Evolutionary conservation across 2,113 vertebrate genomes (phyloP).

Genomic region (Ptilorrhoa leucosticta): DNA sequence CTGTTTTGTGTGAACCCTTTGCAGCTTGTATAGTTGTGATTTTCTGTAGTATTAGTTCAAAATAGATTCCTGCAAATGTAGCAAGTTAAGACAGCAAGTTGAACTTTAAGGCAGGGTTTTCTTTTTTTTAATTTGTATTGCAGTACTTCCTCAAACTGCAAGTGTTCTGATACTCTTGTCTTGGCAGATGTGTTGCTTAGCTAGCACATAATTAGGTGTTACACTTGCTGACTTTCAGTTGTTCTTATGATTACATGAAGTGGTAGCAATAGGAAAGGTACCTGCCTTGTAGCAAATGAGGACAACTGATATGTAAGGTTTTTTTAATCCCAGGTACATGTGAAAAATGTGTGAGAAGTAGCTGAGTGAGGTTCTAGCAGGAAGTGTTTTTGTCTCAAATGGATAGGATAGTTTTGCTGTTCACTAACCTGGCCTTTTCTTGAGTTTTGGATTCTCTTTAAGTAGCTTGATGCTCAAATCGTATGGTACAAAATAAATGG

Average conservation of each 20-base stretch:
- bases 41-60: not conserved
- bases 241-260: not conserved
- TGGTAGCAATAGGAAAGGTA: not conserved
- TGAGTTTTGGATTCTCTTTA: not conserved
- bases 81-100: not conserved
- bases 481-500: not conserved
- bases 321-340: not conserved
- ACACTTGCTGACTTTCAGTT: not conserved
- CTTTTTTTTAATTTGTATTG: not conserved
- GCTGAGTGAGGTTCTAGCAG: not conserved
- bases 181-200: not conserved
- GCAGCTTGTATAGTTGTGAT: not conserved
- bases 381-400: not conserved
- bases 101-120: not conserved
- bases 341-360: not conserved
- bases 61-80: not conserved
- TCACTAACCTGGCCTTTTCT: not conserved
- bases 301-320: accelerated
- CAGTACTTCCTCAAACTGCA: not conserved
- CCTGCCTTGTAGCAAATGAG: not conserved
- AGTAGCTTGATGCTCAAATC: not conserved
- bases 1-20: not conserved
- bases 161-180: not conserved
- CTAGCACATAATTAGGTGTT: not conserved
- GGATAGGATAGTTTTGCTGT: not conserved